These are phyloP conservation scores for Forficula auricularia DNA, from an alignment of 1,140 invertebrate genomes.

Conservation along the genomic window DNA sequence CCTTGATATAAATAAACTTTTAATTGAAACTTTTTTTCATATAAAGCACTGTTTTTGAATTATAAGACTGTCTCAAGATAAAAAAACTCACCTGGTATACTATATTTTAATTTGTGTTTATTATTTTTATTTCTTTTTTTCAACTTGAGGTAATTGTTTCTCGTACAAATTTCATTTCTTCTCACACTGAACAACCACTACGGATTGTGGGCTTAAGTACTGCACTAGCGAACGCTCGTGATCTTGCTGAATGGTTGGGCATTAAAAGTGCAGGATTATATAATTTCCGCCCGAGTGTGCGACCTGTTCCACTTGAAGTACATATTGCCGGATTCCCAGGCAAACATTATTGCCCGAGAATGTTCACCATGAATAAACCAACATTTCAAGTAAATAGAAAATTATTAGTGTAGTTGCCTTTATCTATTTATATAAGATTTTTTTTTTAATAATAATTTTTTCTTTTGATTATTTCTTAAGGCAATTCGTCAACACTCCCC, in stretches of 20 bases:
- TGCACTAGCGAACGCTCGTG: conserved; percentile 89
- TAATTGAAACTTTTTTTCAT: too few species aligned
- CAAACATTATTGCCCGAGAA: conserved; percentile 96
- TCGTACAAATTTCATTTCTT: conserved; percentile 73
- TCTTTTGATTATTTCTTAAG: too few species aligned
- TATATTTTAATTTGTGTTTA: too few species aligned
- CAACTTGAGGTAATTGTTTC: conserved; percentile 45
- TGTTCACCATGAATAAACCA: conserved; percentile 99
- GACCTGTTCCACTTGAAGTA: conserved; percentile 92
- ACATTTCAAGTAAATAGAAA: conserved; percentile 52
- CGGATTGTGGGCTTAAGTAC: conserved; percentile 92
- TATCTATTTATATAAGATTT: not conserved
- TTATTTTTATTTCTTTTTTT: too few species aligned
- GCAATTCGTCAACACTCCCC: conserved; percentile 88
- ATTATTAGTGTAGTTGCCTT: not conserved
- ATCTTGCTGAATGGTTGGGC: conserved; percentile 91
- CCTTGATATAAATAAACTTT: too few species aligned
- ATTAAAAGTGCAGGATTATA: conserved; percentile 63
- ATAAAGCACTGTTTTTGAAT: too few species aligned
- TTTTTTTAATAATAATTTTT: conserved; percentile 2
- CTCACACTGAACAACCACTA: conserved; percentile 58
- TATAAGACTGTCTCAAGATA: too few species aligned
- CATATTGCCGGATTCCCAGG: conserved; percentile 84
- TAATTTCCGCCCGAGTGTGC: conserved; percentile 93
- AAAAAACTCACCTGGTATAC: too few species aligned